phyloP scores from a whole-genome alignment of 2,113 vertebrate genomes.

The Hippocampus barbouri region DNA sequence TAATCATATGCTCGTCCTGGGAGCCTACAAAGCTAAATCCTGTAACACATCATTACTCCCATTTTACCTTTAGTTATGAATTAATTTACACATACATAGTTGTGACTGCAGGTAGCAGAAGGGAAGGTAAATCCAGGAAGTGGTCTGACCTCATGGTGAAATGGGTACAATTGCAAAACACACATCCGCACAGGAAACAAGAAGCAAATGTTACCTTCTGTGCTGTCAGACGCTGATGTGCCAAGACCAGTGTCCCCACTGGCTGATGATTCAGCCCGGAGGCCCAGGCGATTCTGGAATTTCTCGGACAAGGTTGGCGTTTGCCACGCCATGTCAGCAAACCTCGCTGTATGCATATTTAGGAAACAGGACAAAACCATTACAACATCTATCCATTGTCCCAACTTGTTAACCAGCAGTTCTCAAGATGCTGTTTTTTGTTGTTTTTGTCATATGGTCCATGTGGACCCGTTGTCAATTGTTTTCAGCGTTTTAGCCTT shows the following conservation, averaged over 20 bases:
- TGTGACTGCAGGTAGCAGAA: not conserved
- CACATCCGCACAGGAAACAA: constrained; percentile 12
- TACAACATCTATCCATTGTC: not conserved
- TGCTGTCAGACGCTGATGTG: constrained; percentile 79
- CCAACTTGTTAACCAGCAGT: not conserved
- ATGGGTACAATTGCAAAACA: constrained; percentile 11
- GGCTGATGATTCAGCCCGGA: constrained; percentile 73
- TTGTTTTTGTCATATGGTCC: no score
- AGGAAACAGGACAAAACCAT: constrained; percentile 20
- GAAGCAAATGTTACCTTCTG: constrained; percentile 75
- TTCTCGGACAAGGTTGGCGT: constrained; percentile 78
- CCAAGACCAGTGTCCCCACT: constrained; percentile 78
- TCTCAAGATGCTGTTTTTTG: not conserved
- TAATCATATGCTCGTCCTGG: not conserved
- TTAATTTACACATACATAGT: not conserved
- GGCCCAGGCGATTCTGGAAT: constrained; percentile 78
- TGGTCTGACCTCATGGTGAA: not conserved
- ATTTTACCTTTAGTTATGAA: not conserved
- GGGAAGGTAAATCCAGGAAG: not conserved
- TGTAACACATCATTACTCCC: not conserved
- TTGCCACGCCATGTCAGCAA: constrained; percentile 82
- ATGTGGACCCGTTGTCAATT: no score
- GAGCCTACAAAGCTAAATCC: not conserved
- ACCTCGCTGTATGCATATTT: constrained; percentile 42
- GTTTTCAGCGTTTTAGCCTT: no score